A percentile compares a stretch with the other conserved stretches of the same genome.
phyloP scores from a whole-genome alignment of 2,888 invertebrate species.

The Lepidocyrtoides sp. region DNA sequence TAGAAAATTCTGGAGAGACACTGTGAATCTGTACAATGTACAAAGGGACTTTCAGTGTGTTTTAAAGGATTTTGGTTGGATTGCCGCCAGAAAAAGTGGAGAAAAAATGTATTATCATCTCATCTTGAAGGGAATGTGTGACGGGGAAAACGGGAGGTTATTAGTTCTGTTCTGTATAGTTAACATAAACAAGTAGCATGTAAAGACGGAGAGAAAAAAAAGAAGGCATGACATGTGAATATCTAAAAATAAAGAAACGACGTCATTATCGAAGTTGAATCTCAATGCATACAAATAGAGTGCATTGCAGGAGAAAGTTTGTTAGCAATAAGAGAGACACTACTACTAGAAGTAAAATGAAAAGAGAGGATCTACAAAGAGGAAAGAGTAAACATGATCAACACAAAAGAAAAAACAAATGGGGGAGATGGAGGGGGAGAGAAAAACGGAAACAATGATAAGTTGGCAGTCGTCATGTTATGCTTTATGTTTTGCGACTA shows the following conservation, averaged over 20 bases:
- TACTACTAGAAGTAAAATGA: too few relatives aligned
- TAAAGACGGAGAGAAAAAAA: background rate
- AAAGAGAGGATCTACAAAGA: background rate
- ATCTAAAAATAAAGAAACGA: conserved; percentile 20
- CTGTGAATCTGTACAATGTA: background rate
- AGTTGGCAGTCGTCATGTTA: conserved; percentile 52
- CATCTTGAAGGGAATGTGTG: conserved; percentile 51
- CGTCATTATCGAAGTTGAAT: conserved; percentile 13
- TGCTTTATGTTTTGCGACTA: conserved; percentile 12
- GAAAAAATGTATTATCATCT: conserved; percentile 42
- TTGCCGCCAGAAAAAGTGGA: conserved; percentile 45
- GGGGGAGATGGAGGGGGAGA: background rate
- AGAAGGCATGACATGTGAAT: background rate
- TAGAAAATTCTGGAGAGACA: background rate
- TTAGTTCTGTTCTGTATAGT: conserved; percentile 41
- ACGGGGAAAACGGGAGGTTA: conserved; percentile 45
- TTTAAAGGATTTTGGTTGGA: conserved; percentile 51
- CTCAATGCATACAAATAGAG: background rate
- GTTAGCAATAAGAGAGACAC: background rate
- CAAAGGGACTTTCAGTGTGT: background rate
- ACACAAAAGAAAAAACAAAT: background rate
- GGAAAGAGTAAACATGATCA: conserved; percentile 50
- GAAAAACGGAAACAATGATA: conserved; percentile 58
- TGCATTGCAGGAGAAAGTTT: background rate
- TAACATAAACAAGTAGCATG: background rate